Percentiles rank a stretch among this genome's conserved stretches.
Evolutionary conservation across 2,888 invertebrate genomes (phyloP).

Genomic region (Sinhomidia bicolor): DNA sequence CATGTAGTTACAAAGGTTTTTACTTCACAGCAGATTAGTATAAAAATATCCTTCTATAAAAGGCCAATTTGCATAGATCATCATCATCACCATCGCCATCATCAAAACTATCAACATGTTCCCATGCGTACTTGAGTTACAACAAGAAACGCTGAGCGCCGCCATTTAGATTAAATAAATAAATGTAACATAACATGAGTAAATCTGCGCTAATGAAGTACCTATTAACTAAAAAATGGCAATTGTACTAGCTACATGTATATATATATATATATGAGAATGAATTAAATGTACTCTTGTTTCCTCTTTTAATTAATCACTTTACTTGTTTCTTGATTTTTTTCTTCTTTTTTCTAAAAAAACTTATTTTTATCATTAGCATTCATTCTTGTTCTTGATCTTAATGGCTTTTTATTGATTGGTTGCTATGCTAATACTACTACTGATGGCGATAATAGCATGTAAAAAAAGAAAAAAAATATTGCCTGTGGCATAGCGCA

Average conservation of each 20-base stretch:
- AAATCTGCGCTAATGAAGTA: too few relatives aligned
- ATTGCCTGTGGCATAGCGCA: slow-evolving; percentile 35
- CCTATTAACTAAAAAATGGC: too few relatives aligned
- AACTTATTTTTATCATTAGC: background rate
- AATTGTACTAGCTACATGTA: too few relatives aligned
- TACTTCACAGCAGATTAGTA: background rate
- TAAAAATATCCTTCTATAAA: background rate
- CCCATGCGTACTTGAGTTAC: too few relatives aligned
- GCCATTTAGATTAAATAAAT: too few relatives aligned
- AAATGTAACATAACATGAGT: too few relatives aligned
- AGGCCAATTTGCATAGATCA: background rate
- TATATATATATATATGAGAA: background rate
- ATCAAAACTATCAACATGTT: too few relatives aligned
- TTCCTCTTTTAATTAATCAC: slow-evolving; percentile 7
- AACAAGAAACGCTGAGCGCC: too few relatives aligned
- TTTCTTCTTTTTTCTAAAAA: background rate
- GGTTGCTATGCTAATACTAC: background rate
- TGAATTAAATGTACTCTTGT: background rate
- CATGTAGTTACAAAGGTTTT: background rate
- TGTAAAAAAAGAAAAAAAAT: too few relatives aligned
- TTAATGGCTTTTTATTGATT: slow-evolving; percentile 64
- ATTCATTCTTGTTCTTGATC: background rate
- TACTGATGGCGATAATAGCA: too few relatives aligned
- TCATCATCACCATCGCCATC: too few relatives aligned
- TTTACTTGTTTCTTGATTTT: background rate